These are phyloP conservation scores for Dipodomys stephensi DNA, from an alignment of 2,113 vertebrate genomes.

Conservation along the genomic window DNA sequence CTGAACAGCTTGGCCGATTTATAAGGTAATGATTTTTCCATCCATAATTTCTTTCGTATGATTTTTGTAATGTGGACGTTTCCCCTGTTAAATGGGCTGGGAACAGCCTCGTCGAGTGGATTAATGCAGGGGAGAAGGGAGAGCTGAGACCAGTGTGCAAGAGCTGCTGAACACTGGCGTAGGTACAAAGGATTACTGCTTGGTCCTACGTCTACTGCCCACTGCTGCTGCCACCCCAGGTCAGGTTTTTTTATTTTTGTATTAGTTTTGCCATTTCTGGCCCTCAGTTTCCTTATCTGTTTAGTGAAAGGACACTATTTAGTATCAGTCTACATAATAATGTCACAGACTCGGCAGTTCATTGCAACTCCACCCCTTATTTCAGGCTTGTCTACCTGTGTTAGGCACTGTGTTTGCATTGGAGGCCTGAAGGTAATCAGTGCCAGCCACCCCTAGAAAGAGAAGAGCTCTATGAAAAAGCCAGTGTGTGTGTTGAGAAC, in stretches of 20 bases:
- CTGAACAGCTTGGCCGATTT: slow-evolving; percentile 89
- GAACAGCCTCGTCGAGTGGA: slow-evolving; percentile 80
- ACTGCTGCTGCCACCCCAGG: neutral
- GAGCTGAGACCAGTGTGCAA: neutral
- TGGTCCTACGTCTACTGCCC: neutral
- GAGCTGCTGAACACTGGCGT: neutral
- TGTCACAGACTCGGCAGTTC: neutral
- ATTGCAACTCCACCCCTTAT: neutral
- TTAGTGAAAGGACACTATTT: neutral
- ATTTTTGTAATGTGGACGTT: slow-evolving; percentile 86
- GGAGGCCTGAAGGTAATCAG: neutral
- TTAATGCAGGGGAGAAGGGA: slow-evolving; percentile 75
- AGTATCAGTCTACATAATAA: neutral
- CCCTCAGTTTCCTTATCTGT: slow-evolving; percentile 2
- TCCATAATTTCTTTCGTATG: slow-evolving; percentile 89
- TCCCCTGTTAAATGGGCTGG: slow-evolving; percentile 74
- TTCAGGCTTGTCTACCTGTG: too few species aligned
- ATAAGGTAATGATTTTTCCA: slow-evolving; percentile 91
- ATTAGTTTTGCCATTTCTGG: too few species aligned
- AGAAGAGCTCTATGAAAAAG: neutral
- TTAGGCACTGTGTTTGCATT: neutral
- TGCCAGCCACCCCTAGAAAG: neutral
- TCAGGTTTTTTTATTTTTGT: neutral
- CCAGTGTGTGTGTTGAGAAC: neutral
- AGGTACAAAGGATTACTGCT: fast-evolving